These are phyloP conservation scores for Clarias platycephalus DNA, from an alignment of 2,797 vertebrate genomes.

Conservation along the genomic window DNA sequence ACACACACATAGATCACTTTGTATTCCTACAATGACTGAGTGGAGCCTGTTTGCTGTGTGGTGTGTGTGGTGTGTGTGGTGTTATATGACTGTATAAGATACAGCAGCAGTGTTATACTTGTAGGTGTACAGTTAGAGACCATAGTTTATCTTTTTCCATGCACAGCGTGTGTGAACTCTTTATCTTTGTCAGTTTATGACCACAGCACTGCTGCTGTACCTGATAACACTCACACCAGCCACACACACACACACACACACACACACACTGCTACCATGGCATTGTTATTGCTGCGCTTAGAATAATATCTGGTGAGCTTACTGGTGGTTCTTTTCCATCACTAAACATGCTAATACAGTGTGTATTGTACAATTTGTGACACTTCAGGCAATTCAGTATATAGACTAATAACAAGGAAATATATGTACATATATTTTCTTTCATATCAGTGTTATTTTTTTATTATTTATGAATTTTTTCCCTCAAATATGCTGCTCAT, in stretches of 20 bases:
- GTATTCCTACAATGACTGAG: background rate
- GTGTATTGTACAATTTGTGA: background rate
- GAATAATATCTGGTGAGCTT: background rate
- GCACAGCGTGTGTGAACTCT: background rate
- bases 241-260: background rate
- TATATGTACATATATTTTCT: background rate
- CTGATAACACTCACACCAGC: background rate
- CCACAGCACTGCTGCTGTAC: slow-evolving; percentile 2
- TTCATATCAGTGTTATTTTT: background rate
- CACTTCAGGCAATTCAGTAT: background rate
- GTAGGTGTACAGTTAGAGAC: slow-evolving; percentile 11
- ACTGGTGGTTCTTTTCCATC: background rate
- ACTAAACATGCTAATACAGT: background rate
- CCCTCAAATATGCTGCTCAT: slow-evolving; percentile 11
- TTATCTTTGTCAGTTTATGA: slow-evolving; percentile 24
- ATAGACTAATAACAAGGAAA: background rate
- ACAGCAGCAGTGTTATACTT: background rate
- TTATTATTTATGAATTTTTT: background rate
- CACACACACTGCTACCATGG: slow-evolving; percentile 1
- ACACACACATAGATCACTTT: background rate
- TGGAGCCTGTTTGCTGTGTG: background rate
- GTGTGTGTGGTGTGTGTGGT: background rate
- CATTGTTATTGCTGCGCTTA: background rate
- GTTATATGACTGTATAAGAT: background rate
- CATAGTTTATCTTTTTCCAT: slow-evolving; percentile 17